Percentiles rank a stretch among this genome's conserved stretches.
Conservation (phyloP, 1,140 invertebrate species). For the Diorhabda sublineata region DNA sequence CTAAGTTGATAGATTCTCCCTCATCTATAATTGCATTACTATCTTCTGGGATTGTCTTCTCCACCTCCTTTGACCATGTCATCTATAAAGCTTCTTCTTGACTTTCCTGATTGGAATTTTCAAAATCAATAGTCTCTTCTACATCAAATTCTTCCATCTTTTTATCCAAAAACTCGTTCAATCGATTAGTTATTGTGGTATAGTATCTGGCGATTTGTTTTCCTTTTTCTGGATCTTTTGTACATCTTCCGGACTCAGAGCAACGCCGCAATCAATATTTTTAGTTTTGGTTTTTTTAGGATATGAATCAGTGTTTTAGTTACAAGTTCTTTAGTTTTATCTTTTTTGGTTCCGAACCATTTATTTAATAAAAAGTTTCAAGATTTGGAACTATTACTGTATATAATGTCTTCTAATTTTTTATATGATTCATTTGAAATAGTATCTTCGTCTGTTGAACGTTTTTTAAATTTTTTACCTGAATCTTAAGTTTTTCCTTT, state of each 20-base stretch:
- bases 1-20: slow-evolving; percentile 36
- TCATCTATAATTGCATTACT: slow-evolving; percentile 39
- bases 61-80: slow-evolving; percentile 32
- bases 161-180: slow-evolving; percentile 12
- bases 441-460: neutral
- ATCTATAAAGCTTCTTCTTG: slow-evolving; percentile 17
- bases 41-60: slow-evolving; percentile 38
- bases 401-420: too few relatives aligned
- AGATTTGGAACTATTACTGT: too few relatives aligned
- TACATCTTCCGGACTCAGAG: too few relatives aligned
- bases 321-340: neutral
- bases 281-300: neutral
- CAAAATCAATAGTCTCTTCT: neutral
- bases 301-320: neutral
- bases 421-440: neutral
- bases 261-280: neutral
- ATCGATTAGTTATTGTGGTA: too few relatives aligned
- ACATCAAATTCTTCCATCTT: slow-evolving; percentile 5
- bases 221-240: too few relatives aligned
- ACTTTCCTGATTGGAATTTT: neutral
- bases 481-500: neutral
- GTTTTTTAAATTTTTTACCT: neutral
- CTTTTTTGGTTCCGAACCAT: neutral
- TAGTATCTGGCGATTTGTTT: too few relatives aligned
- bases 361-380: neutral